Evolutionary conservation across 2,113 vertebrate species (phyloP).

Genomic region (Nesogale talazaci): DNA sequence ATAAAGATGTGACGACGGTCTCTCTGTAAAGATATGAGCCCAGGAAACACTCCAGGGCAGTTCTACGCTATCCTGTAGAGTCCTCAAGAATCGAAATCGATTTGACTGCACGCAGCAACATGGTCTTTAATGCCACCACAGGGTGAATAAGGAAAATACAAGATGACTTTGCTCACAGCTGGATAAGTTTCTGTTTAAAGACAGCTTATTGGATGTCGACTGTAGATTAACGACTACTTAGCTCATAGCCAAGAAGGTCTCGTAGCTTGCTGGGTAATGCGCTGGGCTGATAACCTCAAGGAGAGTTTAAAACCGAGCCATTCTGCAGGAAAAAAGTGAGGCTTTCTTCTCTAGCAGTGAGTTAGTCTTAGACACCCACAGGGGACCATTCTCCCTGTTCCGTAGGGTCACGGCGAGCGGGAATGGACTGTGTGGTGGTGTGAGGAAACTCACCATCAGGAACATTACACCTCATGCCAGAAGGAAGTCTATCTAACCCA

Average conservation of each 20-base stretch:
- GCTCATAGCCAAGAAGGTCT: neutral
- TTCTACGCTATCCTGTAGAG: neutral
- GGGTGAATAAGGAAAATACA: neutral
- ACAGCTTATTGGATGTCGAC: neutral
- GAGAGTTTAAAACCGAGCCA: too few species aligned
- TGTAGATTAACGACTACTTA: neutral
- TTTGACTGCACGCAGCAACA: neutral
- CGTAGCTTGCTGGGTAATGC: too few species aligned
- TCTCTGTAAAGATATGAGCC: neutral
- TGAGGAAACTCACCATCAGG: too few species aligned
- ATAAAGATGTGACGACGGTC: neutral
- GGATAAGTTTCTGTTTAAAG: neutral
- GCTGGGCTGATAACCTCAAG: too few species aligned
- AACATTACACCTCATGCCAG: neutral
- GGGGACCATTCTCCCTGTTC: too few species aligned
- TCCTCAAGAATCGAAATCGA: neutral
- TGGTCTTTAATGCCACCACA: neutral
- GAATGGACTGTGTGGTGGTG: too few species aligned
- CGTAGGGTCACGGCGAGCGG: too few species aligned
- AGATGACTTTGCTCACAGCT: neutral
- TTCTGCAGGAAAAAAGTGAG: too few species aligned
- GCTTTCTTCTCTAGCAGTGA: too few species aligned
- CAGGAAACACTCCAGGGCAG: neutral
- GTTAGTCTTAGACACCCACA: too few species aligned
- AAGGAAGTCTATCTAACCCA: neutral